A percentile compares a stretch with the other conserved stretches of the same genome.
Conservation (phyloP, 1,140 invertebrate genomes). For the Amphibalanus amphitrite region DNA sequence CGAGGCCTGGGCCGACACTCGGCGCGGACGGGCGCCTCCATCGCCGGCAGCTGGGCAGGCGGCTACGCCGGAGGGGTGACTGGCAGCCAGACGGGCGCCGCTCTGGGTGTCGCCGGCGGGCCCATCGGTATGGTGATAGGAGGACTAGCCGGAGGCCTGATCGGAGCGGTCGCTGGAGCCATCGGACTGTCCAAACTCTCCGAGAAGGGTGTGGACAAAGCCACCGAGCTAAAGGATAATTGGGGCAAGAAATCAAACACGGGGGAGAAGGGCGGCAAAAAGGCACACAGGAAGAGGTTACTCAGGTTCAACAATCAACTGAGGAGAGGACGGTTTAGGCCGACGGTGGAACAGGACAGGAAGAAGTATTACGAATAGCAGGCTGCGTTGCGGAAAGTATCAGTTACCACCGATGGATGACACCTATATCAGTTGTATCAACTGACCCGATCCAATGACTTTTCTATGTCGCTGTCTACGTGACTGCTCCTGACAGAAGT, state of each 20-base stretch:
- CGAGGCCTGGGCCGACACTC: background rate
- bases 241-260: too few relatives aligned
- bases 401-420: too few relatives aligned
- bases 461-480: too few relatives aligned
- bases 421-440: too few relatives aligned
- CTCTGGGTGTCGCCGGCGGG: background rate
- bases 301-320: background rate
- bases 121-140: background rate
- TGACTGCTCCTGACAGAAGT: too few relatives aligned
- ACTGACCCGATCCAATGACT: too few relatives aligned
- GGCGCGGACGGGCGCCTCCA: conserved; percentile 5
- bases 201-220: background rate
- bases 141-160: background rate
- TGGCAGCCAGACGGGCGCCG: background rate
- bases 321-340: background rate
- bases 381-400: too few relatives aligned
- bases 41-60: background rate
- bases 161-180: background rate
- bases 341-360: too few relatives aligned
- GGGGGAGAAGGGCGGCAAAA: too few relatives aligned
- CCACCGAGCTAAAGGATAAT: background rate
- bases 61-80: background rate
- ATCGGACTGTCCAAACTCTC: background rate
- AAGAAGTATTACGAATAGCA: too few relatives aligned
- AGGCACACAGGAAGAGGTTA: background rate